phyloP scores from a whole-genome alignment of 2,797 vertebrate genomes.

The Pteropus rufus region DNA sequence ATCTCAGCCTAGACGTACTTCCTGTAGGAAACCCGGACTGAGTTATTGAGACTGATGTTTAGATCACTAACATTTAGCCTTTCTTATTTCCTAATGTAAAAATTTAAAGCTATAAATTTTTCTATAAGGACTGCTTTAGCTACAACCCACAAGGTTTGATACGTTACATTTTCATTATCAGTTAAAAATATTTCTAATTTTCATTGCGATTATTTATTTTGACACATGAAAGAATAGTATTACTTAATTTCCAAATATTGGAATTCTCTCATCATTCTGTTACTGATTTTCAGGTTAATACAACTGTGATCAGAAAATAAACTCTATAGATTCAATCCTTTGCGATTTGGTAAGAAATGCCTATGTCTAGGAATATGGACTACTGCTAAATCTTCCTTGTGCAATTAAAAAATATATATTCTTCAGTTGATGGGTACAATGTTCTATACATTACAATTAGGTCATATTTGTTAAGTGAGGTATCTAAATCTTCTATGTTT shows the following conservation, averaged over 20 bases:
- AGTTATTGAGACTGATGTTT: background rate
- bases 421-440: background rate
- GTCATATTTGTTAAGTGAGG: background rate
- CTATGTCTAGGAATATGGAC: background rate
- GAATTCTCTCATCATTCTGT: background rate
- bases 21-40: background rate
- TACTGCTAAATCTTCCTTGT: background rate
- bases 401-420: background rate
- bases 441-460: background rate
- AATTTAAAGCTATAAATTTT: background rate
- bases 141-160: background rate
- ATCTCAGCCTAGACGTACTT: background rate
- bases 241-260: background rate
- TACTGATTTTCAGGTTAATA: background rate
- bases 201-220: background rate
- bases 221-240: background rate
- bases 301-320: background rate
- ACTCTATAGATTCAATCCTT: background rate
- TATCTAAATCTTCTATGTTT: constrained; percentile 4
- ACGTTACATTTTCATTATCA: background rate
- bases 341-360: background rate
- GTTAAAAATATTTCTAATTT: background rate
- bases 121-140: background rate
- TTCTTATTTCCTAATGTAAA: background rate
- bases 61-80: background rate